Percentiles rank a stretch among this genome's conserved stretches.
These are phyloP conservation scores for Cacoxenus indagator DNA, from an alignment of 2,888 invertebrate genomes.

Conservation along the genomic window DNA sequence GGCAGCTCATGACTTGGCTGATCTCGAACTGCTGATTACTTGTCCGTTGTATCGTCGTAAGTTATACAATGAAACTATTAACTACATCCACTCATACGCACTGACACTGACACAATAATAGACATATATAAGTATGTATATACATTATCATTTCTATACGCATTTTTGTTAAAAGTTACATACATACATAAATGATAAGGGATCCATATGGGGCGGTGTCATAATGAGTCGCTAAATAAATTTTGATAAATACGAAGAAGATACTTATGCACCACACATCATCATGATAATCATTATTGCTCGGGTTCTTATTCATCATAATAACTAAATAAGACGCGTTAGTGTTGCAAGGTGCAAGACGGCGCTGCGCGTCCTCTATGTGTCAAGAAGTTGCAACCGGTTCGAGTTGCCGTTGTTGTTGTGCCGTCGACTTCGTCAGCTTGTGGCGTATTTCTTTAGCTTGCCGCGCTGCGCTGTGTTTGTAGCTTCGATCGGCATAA, in stretches of 20 bases:
- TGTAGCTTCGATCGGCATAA: constrained; percentile 10
- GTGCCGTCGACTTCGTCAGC: neutral
- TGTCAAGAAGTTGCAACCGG: too few relatives aligned
- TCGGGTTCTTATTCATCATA: neutral
- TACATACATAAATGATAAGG: constrained; percentile 3
- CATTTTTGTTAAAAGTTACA: too few relatives aligned
- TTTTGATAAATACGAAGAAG: constrained; percentile 4
- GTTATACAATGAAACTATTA: constrained; percentile 23
- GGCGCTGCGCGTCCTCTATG: too few relatives aligned
- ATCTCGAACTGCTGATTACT: constrained; percentile 17
- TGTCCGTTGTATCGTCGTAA: neutral
- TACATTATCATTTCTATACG: neutral
- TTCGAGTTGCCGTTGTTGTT: neutral
- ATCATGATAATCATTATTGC: neutral
- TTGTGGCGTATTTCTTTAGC: neutral
- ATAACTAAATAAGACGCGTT: neutral
- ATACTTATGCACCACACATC: neutral
- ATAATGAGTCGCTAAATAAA: neutral
- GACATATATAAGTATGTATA: neutral
- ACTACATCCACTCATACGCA: neutral
- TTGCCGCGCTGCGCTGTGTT: neutral
- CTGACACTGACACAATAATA: neutral
- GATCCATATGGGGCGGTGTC: neutral
- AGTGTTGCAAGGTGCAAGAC: too few relatives aligned
- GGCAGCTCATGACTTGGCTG: constrained; percentile 19